A percentile compares a stretch with the other conserved stretches of the same genome.
Evolutionary conservation across 2,113 vertebrate genomes (phyloP).

Genomic region (Centropristis striata): DNA sequence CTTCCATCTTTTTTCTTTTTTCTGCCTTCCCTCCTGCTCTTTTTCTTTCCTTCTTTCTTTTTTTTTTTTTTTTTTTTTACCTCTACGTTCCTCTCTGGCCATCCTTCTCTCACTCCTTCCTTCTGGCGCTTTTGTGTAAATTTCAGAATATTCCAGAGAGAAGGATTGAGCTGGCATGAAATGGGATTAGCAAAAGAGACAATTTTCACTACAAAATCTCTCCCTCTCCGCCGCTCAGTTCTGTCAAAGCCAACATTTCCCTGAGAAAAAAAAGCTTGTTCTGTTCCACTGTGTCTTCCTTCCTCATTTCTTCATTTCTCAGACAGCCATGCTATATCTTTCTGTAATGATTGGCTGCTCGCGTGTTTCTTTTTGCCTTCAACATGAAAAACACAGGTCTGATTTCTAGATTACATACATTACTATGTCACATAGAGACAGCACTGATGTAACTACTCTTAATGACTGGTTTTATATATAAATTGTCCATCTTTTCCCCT

Average conservation of each 20-base stretch:
- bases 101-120: neutral
- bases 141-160: slow-evolving; percentile 73
- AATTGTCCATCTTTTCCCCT: neutral
- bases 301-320: slow-evolving; percentile 9
- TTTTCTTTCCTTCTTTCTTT: neutral
- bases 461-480: neutral
- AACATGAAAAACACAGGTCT: slow-evolving; percentile 10
- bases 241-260: slow-evolving; percentile 57
- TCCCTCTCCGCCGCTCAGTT: slow-evolving; percentile 35
- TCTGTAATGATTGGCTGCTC: slow-evolving; percentile 3
- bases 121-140: slow-evolving; percentile 41
- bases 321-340: slow-evolving; percentile 4
- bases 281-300: slow-evolving; percentile 8
- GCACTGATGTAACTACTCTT: neutral
- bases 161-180: slow-evolving; percentile 79
- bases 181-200: slow-evolving; percentile 82
- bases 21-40: neutral
- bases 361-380: neutral
- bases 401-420: neutral
- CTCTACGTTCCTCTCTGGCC: neutral
- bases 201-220: slow-evolving; percentile 75
- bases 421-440: neutral
- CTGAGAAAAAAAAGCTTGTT: slow-evolving; percentile 20
- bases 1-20: neutral
- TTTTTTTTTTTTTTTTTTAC: neutral